Percentiles rank a stretch among this genome's conserved stretches.
These are phyloP conservation scores for Limnephilus rhombicus DNA, from an alignment of 2,888 invertebrate species.

Conservation along the genomic window DNA sequence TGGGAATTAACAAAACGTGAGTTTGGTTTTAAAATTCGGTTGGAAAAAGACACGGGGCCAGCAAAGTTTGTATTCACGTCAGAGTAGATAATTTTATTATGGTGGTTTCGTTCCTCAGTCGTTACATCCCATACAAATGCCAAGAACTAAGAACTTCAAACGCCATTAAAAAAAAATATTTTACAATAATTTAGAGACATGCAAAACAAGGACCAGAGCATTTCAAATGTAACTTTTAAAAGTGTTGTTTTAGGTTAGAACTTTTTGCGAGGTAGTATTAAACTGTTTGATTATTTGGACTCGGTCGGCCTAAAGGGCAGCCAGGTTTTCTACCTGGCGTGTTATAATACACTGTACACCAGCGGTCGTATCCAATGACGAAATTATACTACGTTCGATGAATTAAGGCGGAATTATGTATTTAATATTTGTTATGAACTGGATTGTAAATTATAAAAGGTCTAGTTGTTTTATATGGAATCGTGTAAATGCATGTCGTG, in stretches of 20 bases:
- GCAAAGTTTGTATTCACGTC: conserved; percentile 32
- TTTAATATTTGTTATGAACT: not conserved
- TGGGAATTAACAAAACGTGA: conserved; percentile 25
- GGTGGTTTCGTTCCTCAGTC: conserved; percentile 21
- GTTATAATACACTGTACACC: not conserved
- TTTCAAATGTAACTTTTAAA: not conserved
- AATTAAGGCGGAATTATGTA: not conserved
- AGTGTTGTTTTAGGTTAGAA: not conserved
- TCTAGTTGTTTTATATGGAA: not conserved
- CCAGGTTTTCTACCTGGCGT: conserved; percentile 36
- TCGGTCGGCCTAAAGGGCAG: conserved; percentile 26
- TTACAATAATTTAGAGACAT: not conserved
- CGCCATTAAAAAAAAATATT: not conserved
- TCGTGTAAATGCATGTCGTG: not conserved
- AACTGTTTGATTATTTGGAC: not conserved
- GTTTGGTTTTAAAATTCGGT: conserved; percentile 40
- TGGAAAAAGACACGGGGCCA: conserved; percentile 2
- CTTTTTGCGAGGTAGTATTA: not conserved
- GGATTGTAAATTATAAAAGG: not conserved
- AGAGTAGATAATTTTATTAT: conserved; percentile 28
- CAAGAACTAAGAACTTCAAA: conserved; percentile 28
- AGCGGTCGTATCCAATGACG: conserved; percentile 45
- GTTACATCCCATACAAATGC: conserved; percentile 37
- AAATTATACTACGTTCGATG: conserved; percentile 22
- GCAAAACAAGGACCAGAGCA: not conserved